Conservation (phyloP, 2,888 invertebrate genomes). For the Cyclophora albipunctata region DNA sequence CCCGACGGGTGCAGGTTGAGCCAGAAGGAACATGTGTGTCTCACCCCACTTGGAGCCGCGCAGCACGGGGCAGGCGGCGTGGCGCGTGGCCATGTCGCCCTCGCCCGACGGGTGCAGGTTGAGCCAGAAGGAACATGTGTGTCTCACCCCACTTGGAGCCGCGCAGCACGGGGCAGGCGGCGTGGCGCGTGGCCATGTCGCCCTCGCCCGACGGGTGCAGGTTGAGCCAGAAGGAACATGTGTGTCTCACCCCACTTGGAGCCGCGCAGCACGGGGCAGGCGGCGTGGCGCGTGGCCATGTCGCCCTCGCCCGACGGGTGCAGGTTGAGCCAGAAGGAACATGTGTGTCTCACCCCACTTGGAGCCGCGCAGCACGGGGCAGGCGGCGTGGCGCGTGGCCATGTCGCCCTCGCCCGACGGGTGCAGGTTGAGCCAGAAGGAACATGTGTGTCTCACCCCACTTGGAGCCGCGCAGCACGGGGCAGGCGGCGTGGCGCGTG, state of each 20-base stretch:
- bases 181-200: slow-evolving; percentile 93
- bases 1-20: slow-evolving; percentile 93
- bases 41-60: slow-evolving; percentile 97
- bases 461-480: slow-evolving; percentile 95
- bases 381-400: slow-evolving; percentile 95
- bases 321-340: slow-evolving; percentile 92
- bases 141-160: slow-evolving; percentile 96
- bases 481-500: slow-evolving; percentile 97
- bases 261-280: slow-evolving; percentile 96
- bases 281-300: slow-evolving; percentile 93
- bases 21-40: slow-evolving; percentile 77
- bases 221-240: slow-evolving; percentile 86
- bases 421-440: slow-evolving; percentile 95
- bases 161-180: slow-evolving; percentile 96
- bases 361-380: slow-evolving; percentile 95
- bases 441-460: slow-evolving; percentile 81
- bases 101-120: slow-evolving; percentile 94
- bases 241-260: slow-evolving; percentile 91
- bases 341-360: slow-evolving; percentile 88
- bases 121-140: slow-evolving; percentile 80
- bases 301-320: slow-evolving; percentile 95
- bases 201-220: slow-evolving; percentile 94
- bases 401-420: slow-evolving; percentile 94
- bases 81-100: slow-evolving; percentile 92
- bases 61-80: slow-evolving; percentile 98